Base-by-base conservation (phyloP, 1,140 invertebrate genomes). In the Drosophila eugracilis region DNA sequence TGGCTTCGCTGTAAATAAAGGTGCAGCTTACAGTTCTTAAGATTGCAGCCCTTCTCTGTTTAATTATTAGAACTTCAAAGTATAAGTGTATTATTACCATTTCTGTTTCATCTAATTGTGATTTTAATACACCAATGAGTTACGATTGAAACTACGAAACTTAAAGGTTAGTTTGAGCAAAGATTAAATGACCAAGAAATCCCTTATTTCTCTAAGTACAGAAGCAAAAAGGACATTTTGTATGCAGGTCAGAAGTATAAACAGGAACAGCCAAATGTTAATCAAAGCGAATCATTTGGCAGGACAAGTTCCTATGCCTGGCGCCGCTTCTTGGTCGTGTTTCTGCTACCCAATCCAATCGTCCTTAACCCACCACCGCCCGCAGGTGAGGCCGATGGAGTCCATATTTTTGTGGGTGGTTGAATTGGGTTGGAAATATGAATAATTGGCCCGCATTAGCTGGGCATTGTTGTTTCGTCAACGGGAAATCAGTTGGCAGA, bases 391-490 rank as follows among this genome's bases (percentile, higher is more conserved):
- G 1, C 28, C 6, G 3, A 30, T 3, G 28, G 28, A 30, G 30
- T 32, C 10, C 10, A n/a, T n/a, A 6, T 6, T 37, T 37, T 37
- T 37, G 15, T 7, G 15, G 14, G 15, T 0, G 42, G 45, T 2
- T 10, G 30, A 12, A 0, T 39, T 39, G 6, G 7, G 15, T 17
- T 39, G 66, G 22, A 65, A 67, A 75, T 80, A 84, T 84, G 80
- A 84, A 84, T 86, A 84, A 84, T 84, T 86, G 80, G 70, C 77
- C 44, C 81, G 77, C 80, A 85, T 86, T 84, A 81, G 71, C 62
- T 44, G 84, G 84, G 69, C 77, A 86, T 85, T 86, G 81, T 85
- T 85, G 75, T 80, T 67, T 69, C 81, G 73, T 86, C 81, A 80
- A 48, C 67, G 77, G 72, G 58, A 81, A 85, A 81, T 85, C 81